Evolutionary conservation across 2,888 invertebrate genomes (phyloP), one percentile per base, ranked within the genome.

Genomic region (Plagodis dolabraria): DNA sequence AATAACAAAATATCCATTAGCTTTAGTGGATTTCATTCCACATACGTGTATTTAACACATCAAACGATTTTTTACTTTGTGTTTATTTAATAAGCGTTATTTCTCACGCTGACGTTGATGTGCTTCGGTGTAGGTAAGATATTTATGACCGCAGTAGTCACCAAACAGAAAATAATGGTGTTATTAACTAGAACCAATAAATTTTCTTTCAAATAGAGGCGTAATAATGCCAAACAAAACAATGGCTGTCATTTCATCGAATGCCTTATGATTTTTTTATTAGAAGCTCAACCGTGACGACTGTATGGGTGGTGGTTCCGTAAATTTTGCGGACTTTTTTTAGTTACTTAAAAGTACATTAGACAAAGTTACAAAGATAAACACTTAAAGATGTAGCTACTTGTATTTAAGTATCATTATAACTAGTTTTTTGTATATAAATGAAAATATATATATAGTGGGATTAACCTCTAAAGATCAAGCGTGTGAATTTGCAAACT

Each of bases 1-100:
- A 89, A 91, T 87, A 93, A 93, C 90, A 93, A 84, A 89, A 92
- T 88, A 91, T 92, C 92, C 93, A 93, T 93, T 93, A 93, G 90
- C 88, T 81, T 78, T 87, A 89, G 90, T 89, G 87, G 84, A 78
- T 83, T 80, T 74, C 73, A 73, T 84, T 80, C 74, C 74, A 71
- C 71, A 22, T 22, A 66, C 69, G 63, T 71, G 69, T 71, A 71
- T 71, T 71, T 56, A 74, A 75, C 76, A 77, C 68, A 72, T 71
- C 63, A 68, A 72, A 71, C 67, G 62, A 63, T 63, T 61, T 62
- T 70, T 59, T 70, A 66, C 69, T 63, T 63, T 56, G 35, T 68
- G 70, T 65, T 68, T 65, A 64, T 64, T 57, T 61, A 63, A 57
- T 63, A 64, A 50, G 56, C 57, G 11, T 59, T 57, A 56, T 56